Evolutionary conservation across 1,140 invertebrate genomes (phyloP), one percentile per base, ranked within the genome.

Genomic region (Nylanderia fulva): DNA sequence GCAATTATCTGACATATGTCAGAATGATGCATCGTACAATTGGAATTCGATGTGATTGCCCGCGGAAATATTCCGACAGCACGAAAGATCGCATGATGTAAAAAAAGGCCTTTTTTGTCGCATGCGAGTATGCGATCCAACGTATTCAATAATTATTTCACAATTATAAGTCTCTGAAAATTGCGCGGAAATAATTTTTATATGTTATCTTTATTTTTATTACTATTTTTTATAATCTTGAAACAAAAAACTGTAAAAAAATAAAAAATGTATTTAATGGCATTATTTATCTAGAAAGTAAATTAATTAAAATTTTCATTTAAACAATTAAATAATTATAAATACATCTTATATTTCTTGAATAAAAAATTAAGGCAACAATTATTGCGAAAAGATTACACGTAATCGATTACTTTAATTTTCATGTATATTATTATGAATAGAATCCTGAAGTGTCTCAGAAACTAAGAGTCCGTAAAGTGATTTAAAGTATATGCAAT

Each of bases 81-180:
- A 77, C 75, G 75, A 24, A 52, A 77, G 60, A 77, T 77, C 75
- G 75, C 60, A 66, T 66, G 75, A 24, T n/a, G 39, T 1, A 24
- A 5, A 21, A 24, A 5, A 21, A 4, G 13, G 4, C 24, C 24
- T 77, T 48, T 5, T 48, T 66, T 39, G 60, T 77, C 75, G 27
- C 75, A 52, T 39, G 60, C 45, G 39, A 76, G 6, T 33, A 3
- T 33, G 29, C 13, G 15, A 29, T 33, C 1, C n/a, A 15, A 45
- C 2, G 24, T 61, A 45, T 42, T 42, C 15, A 21, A 24, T 61
- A 76, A 61, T 76, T 76, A 76, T 7, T 33, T 3, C 29, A 33
- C 24, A 11, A 52, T 76, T n/a, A 6, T 63, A 63, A 36, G n/a
- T 36, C 27, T 48, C 8, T 13, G 3, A 13, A 15, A 24, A 33